Conservation (phyloP, 2,888 invertebrate genomes). For the Cryptus viduatorius region DNA sequence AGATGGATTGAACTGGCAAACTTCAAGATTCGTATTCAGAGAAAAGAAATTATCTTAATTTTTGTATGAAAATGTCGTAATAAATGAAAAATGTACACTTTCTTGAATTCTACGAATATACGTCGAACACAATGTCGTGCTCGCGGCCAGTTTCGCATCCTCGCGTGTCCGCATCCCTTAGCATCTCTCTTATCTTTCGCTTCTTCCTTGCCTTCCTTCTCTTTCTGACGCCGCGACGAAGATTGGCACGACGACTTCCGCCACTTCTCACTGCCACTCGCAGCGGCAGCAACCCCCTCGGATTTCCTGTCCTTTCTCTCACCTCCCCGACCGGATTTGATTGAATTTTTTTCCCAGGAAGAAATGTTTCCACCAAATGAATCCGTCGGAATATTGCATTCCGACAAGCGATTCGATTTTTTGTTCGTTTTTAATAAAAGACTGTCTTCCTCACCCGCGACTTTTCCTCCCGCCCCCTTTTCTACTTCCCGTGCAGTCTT, state of each 20-base stretch:
- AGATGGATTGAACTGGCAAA: too few relatives aligned
- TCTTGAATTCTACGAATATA: conserved; percentile 21
- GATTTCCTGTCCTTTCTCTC: conserved; percentile 62
- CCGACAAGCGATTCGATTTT: conserved; percentile 84
- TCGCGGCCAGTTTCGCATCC: conserved; percentile 53
- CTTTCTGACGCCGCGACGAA: conserved; percentile 35
- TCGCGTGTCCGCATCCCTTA: conserved; percentile 47
- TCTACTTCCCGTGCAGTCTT: conserved; percentile 63
- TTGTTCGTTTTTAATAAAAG: conserved; percentile 84
- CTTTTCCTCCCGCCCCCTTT: conserved; percentile 32
- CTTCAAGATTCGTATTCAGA: too few relatives aligned
- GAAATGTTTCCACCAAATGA: conserved; percentile 85
- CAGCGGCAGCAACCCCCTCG: conserved; percentile 40
- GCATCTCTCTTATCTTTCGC: conserved; percentile 10
- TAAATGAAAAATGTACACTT: conserved; percentile 10
- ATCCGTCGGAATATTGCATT: conserved; percentile 85
- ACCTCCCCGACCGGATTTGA: conserved; percentile 78
- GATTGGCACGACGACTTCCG: conserved; percentile 44
- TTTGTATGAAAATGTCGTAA: background rate
- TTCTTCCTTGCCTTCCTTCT: background rate
- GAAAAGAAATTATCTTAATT: background rate
- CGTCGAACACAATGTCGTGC: conserved; percentile 30
- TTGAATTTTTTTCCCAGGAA: conserved; percentile 84
- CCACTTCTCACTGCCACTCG: conserved; percentile 51
- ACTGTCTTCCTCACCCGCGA: conserved; percentile 72